Evolutionary conservation across 2,888 invertebrate species (phyloP).

Genomic region (Oscheius sp.): DNA sequence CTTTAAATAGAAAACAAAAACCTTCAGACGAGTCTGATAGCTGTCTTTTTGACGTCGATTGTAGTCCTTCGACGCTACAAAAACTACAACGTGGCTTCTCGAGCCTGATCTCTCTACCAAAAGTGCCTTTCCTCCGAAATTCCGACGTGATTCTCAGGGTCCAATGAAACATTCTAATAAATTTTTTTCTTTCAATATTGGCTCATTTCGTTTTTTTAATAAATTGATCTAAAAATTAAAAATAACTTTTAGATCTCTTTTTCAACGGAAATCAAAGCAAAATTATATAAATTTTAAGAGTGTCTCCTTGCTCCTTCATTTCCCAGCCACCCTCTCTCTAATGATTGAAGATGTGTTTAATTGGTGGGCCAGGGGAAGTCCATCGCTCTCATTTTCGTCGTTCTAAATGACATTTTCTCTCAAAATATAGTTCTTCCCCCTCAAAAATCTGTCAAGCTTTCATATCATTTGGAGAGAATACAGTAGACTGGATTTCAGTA

Average conservation of each 20-base stretch:
- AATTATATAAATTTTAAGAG: no score
- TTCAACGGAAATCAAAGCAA: not conserved
- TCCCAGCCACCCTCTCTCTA: no score
- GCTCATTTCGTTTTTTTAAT: not conserved
- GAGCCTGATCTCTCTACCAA: conserved; percentile 19
- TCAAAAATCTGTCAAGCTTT: not conserved
- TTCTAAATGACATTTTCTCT: not conserved
- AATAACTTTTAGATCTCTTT: not conserved
- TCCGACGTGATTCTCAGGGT: conserved; percentile 29
- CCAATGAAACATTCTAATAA: not conserved
- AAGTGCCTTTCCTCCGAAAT: conserved; percentile 22
- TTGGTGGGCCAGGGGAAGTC: no score
- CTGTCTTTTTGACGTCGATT: conserved; percentile 8
- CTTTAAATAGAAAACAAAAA: not conserved
- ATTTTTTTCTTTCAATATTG: not conserved
- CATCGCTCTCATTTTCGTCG: conserved; percentile 15
- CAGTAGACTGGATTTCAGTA: no score
- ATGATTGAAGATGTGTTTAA: no score
- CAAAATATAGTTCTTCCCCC: not conserved
- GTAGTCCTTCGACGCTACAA: conserved; percentile 25
- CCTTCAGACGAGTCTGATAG: conserved; percentile 17
- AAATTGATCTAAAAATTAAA: no score
- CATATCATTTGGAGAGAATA: no score
- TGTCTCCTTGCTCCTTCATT: no score
- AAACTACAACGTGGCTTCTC: conserved; percentile 23